A percentile compares a stretch with the other conserved stretches of the same genome.
Conservation (phyloP, 1,140 invertebrate genomes). For the Diachasmimorpha longicaudata region DNA sequence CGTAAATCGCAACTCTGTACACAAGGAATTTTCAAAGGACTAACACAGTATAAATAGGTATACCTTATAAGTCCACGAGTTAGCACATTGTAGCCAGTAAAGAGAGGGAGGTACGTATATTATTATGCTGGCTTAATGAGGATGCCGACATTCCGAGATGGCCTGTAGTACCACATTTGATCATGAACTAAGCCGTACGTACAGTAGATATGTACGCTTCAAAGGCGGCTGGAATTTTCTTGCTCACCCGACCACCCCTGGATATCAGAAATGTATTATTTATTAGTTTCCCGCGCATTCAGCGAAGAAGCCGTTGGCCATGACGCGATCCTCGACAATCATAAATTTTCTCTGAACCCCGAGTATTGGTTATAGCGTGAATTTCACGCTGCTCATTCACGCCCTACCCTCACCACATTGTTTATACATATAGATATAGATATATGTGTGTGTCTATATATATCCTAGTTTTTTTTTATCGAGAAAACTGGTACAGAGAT, state of each 20-base stretch:
- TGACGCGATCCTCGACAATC: constrained; percentile 1
- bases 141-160: constrained; percentile 29
- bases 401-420: neutral
- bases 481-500: neutral
- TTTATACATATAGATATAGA: neutral
- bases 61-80: neutral
- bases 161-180: constrained; percentile 10
- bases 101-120: neutral
- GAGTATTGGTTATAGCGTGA: neutral
- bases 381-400: neutral
- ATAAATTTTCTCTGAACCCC: constrained; percentile 1
- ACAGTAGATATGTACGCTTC: constrained; percentile 16
- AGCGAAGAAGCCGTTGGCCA: constrained; percentile 16
- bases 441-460: neutral
- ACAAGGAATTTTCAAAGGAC: neutral
- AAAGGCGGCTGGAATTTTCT: constrained; percentile 27
- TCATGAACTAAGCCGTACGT: constrained; percentile 10
- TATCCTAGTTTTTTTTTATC: neutral
- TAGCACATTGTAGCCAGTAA: neutral
- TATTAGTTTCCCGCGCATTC: constrained; percentile 29
- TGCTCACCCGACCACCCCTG: constrained; percentile 18
- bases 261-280: constrained; percentile 33
- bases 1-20: neutral
- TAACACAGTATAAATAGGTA: neutral
- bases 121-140: constrained; percentile 33